These are phyloP conservation scores for Megaceryle alcyon DNA, from an alignment of 2,797 vertebrate species.

Conservation along the genomic window DNA sequence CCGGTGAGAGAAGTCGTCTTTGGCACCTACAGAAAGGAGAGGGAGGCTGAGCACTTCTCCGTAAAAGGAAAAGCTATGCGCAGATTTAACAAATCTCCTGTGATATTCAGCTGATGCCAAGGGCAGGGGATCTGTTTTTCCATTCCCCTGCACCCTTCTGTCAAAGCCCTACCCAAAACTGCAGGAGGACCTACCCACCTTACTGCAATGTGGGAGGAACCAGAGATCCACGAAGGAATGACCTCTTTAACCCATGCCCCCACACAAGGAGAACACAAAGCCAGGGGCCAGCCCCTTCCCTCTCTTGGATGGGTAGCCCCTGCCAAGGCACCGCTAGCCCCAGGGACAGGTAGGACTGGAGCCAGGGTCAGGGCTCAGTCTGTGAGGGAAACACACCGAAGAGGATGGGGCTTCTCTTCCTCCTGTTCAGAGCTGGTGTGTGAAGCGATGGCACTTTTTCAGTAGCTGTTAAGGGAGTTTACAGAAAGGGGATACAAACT, in stretches of 20 bases:
- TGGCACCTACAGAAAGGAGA: conserved; percentile 34
- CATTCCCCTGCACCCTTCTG: neutral
- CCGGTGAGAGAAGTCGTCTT: conserved; percentile 29
- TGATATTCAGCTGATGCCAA: conserved; percentile 11
- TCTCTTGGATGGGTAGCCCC: neutral
- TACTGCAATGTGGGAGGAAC: neutral
- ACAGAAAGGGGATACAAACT: neutral
- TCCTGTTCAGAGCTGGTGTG: neutral
- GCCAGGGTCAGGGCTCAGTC: neutral
- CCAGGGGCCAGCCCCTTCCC: neutral
- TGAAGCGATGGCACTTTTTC: neutral
- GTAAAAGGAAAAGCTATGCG: conserved; percentile 38
- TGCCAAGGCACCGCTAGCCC: neutral
- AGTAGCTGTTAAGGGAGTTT: neutral
- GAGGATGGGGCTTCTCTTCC: neutral
- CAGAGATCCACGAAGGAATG: neutral
- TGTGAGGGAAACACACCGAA: neutral
- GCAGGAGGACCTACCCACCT: neutral
- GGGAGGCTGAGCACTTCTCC: conserved; percentile 15
- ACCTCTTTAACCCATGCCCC: accelerated
- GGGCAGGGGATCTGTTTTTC: conserved; percentile 5
- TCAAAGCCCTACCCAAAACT: neutral
- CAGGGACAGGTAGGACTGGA: neutral
- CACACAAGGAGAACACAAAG: neutral
- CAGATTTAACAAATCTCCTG: conserved; percentile 29